Evolutionary conservation across 2,113 vertebrate species (phyloP).

Genomic region (Enhydra lutris): DNA sequence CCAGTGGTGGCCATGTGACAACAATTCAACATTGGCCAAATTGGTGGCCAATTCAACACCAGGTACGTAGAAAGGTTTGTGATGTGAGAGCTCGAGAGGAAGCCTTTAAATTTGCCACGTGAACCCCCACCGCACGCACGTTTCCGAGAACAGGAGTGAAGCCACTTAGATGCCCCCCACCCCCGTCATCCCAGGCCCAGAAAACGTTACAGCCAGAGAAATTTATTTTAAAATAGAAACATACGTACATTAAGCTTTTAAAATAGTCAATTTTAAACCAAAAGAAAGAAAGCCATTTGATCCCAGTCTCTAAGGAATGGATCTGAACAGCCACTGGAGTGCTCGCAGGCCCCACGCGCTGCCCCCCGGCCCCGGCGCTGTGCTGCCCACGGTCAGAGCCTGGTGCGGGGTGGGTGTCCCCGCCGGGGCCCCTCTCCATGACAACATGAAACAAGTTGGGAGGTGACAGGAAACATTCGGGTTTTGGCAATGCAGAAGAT

Average conservation of each 20-base stretch:
- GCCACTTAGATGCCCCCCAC: background rate
- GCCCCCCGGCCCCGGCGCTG: background rate
- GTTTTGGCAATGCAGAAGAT: conserved; percentile 85
- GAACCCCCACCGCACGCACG: fast-evolving
- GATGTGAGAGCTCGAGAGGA: too few relatives aligned
- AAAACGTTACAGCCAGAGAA: conserved; percentile 46
- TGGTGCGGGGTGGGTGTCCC: background rate
- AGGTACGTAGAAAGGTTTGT: fast-evolving
- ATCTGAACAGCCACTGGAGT: background rate
- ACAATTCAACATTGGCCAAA: too few relatives aligned
- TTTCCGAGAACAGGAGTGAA: background rate
- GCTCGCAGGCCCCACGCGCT: background rate
- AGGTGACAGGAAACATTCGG: conserved; percentile 64
- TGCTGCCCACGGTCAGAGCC: background rate
- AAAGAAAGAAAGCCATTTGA: conserved; percentile 12
- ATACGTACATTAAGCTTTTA: conserved; percentile 58
- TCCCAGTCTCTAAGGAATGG: conserved; percentile 14
- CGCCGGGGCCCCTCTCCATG: background rate
- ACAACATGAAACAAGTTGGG: background rate
- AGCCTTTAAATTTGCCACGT: background rate
- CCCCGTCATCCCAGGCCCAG: background rate
- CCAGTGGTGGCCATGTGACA: fast-evolving
- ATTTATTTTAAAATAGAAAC: conserved; percentile 77
- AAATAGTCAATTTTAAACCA: conserved; percentile 56
- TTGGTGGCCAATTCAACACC: too few relatives aligned